Percentiles rank a stretch among this genome's conserved stretches.
phyloP scores from a whole-genome alignment of 2,888 invertebrate species.

The Steinernema scapterisci region DNA sequence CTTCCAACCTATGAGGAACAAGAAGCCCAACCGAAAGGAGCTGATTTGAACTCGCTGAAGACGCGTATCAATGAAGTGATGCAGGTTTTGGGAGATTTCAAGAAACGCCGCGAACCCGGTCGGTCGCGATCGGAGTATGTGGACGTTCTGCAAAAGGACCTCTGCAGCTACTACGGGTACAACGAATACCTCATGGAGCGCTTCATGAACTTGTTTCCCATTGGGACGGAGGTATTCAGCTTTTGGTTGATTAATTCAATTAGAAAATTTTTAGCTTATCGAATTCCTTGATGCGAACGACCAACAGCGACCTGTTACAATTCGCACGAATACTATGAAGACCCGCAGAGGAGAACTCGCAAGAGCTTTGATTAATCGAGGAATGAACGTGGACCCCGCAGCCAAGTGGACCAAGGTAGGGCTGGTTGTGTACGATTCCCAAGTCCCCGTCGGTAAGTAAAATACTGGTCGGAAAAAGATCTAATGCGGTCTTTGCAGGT shows the following conservation, averaged over 20 bases:
- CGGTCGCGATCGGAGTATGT: constrained; percentile 68
- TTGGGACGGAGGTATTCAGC: constrained; percentile 61
- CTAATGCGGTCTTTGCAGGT: constrained; percentile 65
- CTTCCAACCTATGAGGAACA: constrained; percentile 61
- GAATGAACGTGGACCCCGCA: constrained; percentile 95
- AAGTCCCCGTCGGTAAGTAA: constrained; percentile 83
- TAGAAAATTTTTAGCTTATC: constrained; percentile 72
- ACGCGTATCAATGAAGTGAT: constrained; percentile 62
- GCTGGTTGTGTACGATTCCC: constrained; percentile 90
- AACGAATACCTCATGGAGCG: constrained; percentile 92
- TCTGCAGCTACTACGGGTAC: constrained; percentile 93
- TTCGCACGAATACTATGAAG: constrained; percentile 92
- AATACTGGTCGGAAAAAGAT: not conserved
- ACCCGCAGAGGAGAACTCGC: constrained; percentile 71
- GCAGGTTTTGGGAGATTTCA: constrained; percentile 55
- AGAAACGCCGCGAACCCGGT: constrained; percentile 50
- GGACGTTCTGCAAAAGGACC: constrained; percentile 79
- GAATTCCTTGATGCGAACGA: constrained; percentile 97
- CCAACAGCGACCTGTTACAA: constrained; percentile 88
- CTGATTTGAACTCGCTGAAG: constrained; percentile 57
- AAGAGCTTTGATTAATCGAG: constrained; percentile 87
- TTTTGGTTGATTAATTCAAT: constrained; percentile 65
- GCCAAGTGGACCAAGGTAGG: constrained; percentile 99
- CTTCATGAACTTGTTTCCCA: constrained; percentile 85
- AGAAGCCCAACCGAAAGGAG: constrained; percentile 54